Base-by-base conservation (phyloP, 2,888 invertebrate species). In the Napeogenes inachia region DNA sequence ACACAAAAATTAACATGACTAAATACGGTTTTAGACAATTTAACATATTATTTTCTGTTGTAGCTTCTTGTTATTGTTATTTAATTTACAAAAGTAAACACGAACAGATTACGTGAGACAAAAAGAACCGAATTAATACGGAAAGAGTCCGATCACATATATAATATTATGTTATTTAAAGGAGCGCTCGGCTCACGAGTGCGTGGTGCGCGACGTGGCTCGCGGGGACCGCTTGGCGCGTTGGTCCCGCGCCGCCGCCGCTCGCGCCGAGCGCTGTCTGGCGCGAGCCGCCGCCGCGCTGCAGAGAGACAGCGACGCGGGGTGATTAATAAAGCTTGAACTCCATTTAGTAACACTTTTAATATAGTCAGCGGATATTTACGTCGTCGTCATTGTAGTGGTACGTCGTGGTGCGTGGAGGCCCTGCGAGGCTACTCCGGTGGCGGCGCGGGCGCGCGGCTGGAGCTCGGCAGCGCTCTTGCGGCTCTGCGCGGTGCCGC, bases 391-490 rank as follows among this genome's bases (percentile, higher is more conserved):
- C 60, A 59, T 70, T 73, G 72, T 61, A 86, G 86, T 2, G 82
- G 86, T 35, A 80, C 85, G 73, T 85, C 83, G 70, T 98, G 98
- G 98, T 99, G 99, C 83, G 96, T 98, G 59, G 97, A 98, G 72
- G 94, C 96, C 32, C 95, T 99, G 58, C 97, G 98, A 79, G 94
- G 95, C 56, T 98, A 98, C n/a, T 63, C 93, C 93, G 79, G 91
- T 97, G 63, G 97, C 96, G 54, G 95, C 94, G 73, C 98, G 96
- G 89, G 89, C 61, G 87, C 87, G 12, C 80, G 87, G 38, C 75
- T 98, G 94, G 98, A 99, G 97, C 85, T 96, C 95, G 70, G 97
- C 96, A 78, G 94, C 93, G 72, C 97, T 96, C 73, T 97, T 95
- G 85, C 94, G 92, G 73, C 97, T 95, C 35, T 94, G 93, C 79